Base-by-base conservation (phyloP, 2,797 vertebrate species). In the Podarcis lilfordi region DNA sequence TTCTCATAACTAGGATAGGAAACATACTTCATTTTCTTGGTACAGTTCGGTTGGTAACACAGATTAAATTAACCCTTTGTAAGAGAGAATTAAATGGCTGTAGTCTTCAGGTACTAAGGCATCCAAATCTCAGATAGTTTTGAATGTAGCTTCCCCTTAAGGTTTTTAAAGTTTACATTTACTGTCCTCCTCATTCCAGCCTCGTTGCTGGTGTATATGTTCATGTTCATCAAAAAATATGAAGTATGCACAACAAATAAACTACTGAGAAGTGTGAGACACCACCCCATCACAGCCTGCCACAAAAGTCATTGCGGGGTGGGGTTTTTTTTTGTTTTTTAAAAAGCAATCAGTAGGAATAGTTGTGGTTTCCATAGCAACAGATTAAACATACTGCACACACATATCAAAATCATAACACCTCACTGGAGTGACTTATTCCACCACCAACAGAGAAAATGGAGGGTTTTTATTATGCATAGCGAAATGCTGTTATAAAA, bases 331-430 rank as follows among this genome's bases (percentile, higher is more conserved):
- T 61, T 1, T 0, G 2, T 50, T 15, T 50, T 50, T 50, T 13
- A 64, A 61, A 74, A 35, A 74, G 72, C 15, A 37, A 19, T 74
- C 32, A 74, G 72, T 19, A 74, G 72, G 86, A 64, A 82, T 32
- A 89, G 75, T 3, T 83, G 19, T 83, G 7, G 25, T 89, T 93
- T n/a, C 82, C 23, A n/a, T 82, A 84, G 75, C n/a, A 90, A 64
- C 10, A 1, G n/a, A 1, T 82, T 76, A 69, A 0, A 61, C 37
- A 85, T 29, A 6, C 3, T 90, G 27, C n/a, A 64, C 15, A 83
- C 6, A 21, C 37, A 87, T 35, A 43, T 10, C 37, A 5, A 89
- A 88, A 91, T 80, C 45, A 55, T 15, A 5, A 27, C 77, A 91
- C 11, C 45, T 81, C 4, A 55, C 23, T 23, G 6, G 27, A 32